Conservation (phyloP, 2,797 vertebrate species). For the Sebastes steindachneri region DNA sequence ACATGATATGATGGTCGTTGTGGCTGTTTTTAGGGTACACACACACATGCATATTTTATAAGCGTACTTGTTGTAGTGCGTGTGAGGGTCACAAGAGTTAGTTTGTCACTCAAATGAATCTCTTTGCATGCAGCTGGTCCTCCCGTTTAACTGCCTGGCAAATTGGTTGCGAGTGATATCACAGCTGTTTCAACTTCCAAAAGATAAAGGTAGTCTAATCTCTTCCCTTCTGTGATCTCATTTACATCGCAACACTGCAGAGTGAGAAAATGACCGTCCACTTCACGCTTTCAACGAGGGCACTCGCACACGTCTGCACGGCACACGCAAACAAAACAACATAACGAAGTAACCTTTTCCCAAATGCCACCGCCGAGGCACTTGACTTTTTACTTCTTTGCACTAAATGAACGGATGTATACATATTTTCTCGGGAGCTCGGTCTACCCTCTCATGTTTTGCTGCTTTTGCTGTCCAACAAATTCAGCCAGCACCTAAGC, state of each 20-base stretch:
- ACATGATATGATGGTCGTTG: not conserved
- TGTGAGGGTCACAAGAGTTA: not conserved
- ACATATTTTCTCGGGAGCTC: constrained; percentile 24
- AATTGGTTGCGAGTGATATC: constrained; percentile 40
- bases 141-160: constrained; percentile 25
- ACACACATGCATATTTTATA: not conserved
- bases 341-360: constrained; percentile 69
- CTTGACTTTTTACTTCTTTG: constrained; percentile 54
- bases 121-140: constrained; percentile 27
- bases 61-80: not conserved
- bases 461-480: constrained; percentile 61
- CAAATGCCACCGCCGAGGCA: constrained; percentile 58
- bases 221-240: constrained; percentile 38
- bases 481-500: constrained; percentile 47
- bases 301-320: not conserved
- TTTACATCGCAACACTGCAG: constrained; percentile 53
- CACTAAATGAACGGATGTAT: constrained; percentile 37
- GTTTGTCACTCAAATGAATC: constrained; percentile 11
- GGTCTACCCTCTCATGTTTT: constrained; percentile 47
- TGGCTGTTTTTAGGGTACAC: not conserved
- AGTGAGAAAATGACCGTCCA: constrained; percentile 41
- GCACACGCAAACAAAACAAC: constrained; percentile 30
- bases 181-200: constrained; percentile 32
- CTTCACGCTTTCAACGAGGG: constrained; percentile 21
- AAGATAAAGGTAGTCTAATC: constrained; percentile 32